Conservation (phyloP, 2,797 vertebrate genomes). For the Danio aesculapii region DNA sequence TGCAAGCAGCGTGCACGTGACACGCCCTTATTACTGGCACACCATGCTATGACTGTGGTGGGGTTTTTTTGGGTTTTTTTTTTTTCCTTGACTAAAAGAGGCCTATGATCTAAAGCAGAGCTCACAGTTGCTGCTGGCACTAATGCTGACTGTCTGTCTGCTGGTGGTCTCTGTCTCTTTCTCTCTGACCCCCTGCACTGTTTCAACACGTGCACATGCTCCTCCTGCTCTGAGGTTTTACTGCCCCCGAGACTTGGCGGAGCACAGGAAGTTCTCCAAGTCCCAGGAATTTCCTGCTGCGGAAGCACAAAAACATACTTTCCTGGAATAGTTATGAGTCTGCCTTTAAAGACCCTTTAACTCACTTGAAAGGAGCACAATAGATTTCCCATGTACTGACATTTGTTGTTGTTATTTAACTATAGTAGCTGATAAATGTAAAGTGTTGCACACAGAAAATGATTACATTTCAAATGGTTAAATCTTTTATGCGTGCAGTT, state of each 20-base stretch:
- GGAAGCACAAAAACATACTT: slow-evolving; percentile 55
- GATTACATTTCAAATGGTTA: too few species aligned
- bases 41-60: neutral
- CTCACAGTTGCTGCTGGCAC: slow-evolving; percentile 34
- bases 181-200: slow-evolving; percentile 24
- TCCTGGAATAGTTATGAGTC: slow-evolving; percentile 47
- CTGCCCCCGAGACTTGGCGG: slow-evolving; percentile 26
- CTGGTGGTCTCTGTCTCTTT: slow-evolving; percentile 28
- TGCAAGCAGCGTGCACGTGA: too few species aligned
- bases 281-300: slow-evolving; percentile 65
- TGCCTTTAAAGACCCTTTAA: slow-evolving; percentile 5
- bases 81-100: slow-evolving; percentile 26
- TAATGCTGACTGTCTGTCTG: slow-evolving; percentile 42
- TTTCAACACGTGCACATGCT: slow-evolving; percentile 12
- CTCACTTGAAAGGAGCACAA: neutral
- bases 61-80: too few species aligned
- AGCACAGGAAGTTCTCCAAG: slow-evolving; percentile 58
- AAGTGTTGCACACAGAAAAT: too few species aligned
- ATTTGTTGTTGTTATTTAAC: too few species aligned
- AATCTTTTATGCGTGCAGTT: too few species aligned
- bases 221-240: slow-evolving; percentile 10
- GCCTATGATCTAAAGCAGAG: slow-evolving; percentile 57
- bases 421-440: too few species aligned
- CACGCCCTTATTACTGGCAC: too few species aligned
- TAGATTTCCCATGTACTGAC: too few species aligned